Evolutionary conservation across 2,888 invertebrate genomes (phyloP).

Genomic region (Biston stratarius): DNA sequence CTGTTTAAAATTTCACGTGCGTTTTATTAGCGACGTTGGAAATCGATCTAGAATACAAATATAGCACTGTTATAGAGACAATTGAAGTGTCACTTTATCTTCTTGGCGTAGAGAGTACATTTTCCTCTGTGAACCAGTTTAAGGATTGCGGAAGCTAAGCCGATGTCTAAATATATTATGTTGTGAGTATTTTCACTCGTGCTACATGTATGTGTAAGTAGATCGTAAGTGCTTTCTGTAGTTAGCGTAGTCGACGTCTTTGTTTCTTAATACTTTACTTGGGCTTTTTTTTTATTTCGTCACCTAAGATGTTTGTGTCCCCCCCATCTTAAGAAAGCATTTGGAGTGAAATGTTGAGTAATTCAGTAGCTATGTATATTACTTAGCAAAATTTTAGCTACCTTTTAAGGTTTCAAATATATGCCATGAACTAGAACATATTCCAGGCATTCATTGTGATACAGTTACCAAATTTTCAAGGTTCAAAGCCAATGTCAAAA

Average conservation of each 20-base stretch:
- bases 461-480: background rate
- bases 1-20: slow-evolving; percentile 57
- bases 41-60: slow-evolving; percentile 56
- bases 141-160: slow-evolving; percentile 65
- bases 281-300: slow-evolving; percentile 17
- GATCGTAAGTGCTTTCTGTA: slow-evolving; percentile 52
- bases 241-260: slow-evolving; percentile 41
- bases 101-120: slow-evolving; percentile 38
- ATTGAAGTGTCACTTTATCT: slow-evolving; percentile 47
- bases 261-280: slow-evolving; percentile 36
- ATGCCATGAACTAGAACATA: no score
- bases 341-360: background rate
- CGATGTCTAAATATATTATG: slow-evolving; percentile 65
- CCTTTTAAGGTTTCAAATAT: background rate
- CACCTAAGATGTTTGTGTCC: slow-evolving; percentile 14
- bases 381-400: background rate
- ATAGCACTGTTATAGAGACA: slow-evolving; percentile 42
- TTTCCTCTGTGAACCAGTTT: slow-evolving; percentile 42
- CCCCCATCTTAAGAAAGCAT: slow-evolving; percentile 6
- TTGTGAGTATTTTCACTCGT: slow-evolving; percentile 55
- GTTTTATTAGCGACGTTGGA: slow-evolving; percentile 58
- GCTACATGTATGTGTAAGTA: slow-evolving; percentile 54
- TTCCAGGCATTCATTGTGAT: background rate
- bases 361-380: slow-evolving; percentile 2
- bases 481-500: slow-evolving; percentile 5